Percentiles rank a stretch among this genome's conserved stretches.
phyloP scores from a whole-genome alignment of 2,797 vertebrate genomes.

The Enteromius viviparus region DNA sequence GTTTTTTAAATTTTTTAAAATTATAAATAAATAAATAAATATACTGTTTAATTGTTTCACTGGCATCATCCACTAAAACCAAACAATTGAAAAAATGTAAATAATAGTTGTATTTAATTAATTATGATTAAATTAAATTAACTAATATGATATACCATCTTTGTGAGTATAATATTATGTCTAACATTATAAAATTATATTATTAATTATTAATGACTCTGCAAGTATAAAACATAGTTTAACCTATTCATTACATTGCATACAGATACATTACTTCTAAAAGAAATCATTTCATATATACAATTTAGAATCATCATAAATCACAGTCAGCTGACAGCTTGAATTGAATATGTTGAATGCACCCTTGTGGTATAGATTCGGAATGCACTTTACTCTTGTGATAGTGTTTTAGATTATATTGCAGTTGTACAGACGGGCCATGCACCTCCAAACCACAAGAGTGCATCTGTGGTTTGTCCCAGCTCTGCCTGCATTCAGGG shows the following conservation, averaged over 20 bases:
- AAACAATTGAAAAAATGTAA: not conserved
- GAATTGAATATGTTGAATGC: conserved; percentile 7
- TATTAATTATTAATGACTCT: not conserved
- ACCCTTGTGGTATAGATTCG: not conserved
- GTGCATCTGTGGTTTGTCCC: conserved; percentile 49
- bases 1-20: not conserved
- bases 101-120: not conserved
- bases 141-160: not conserved
- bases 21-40: not conserved
- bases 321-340: not conserved
- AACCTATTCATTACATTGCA: not conserved
- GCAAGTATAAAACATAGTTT: conserved; percentile 4
- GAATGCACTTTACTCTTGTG: not conserved
- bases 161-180: not conserved
- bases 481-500: conserved; percentile 22
- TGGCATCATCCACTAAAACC: not conserved
- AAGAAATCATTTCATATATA: conserved; percentile 4
- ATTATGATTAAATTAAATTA: not conserved
- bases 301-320: conserved; percentile 6
- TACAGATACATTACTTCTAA: not conserved
- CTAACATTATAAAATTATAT: not conserved
- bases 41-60: not conserved
- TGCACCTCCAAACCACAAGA: conserved; percentile 50
- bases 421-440: conserved; percentile 23
- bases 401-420: conserved; percentile 22